Conservation (phyloP, 2,113 vertebrate species). For the Callocephalon fimbriatum region DNA sequence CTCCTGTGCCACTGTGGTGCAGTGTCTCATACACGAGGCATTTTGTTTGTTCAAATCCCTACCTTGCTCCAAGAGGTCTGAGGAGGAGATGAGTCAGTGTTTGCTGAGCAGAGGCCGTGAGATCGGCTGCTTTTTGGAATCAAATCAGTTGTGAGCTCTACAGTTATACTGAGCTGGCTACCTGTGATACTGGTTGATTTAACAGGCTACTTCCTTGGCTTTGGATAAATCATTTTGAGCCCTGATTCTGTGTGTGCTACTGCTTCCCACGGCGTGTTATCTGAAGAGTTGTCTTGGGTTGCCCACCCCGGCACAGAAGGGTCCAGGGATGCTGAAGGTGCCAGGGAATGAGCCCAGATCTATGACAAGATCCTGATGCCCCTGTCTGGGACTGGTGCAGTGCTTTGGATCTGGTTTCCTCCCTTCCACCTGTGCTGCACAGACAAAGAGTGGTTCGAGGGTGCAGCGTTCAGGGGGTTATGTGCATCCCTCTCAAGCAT, state of each 20-base stretch:
- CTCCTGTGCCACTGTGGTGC: neutral
- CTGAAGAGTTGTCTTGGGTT: neutral
- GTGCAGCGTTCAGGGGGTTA: neutral
- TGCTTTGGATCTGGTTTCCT: neutral
- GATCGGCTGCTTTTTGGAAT: neutral
- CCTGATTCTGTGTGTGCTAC: neutral
- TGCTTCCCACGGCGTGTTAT: rapidly evolving
- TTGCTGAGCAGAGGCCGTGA: neutral
- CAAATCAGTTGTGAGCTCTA: neutral
- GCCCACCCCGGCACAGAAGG: neutral
- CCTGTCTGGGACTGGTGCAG: neutral
- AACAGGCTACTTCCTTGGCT: neutral
- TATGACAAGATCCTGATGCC: neutral
- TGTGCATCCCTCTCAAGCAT: neutral
- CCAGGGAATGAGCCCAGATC: neutral
- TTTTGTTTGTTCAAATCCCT: neutral
- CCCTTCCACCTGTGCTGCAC: neutral
- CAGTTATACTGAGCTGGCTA: neutral
- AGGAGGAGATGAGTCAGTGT: neutral
- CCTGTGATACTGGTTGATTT: neutral
- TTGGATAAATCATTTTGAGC: neutral
- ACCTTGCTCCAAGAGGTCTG: neutral
- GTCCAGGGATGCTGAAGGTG: neutral
- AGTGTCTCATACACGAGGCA: neutral
- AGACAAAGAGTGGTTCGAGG: neutral